These are phyloP conservation scores for Poeciliopsis turrubarensis DNA, from an alignment of 2,113 vertebrate species.

Conservation along the genomic window DNA sequence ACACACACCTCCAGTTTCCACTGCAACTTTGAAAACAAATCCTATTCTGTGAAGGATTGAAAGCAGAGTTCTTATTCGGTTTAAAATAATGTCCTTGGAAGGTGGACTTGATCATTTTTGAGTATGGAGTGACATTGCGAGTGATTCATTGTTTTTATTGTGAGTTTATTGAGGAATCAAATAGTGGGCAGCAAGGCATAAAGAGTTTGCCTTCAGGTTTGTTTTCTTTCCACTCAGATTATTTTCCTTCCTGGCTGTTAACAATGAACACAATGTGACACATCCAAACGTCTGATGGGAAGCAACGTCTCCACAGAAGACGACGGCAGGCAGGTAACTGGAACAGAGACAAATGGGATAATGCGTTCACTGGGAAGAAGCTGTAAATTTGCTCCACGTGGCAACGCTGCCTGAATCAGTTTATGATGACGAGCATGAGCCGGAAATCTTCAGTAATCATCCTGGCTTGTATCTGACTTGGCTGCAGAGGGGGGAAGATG, in stretches of 20 bases:
- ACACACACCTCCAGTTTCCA: slow-evolving; percentile 36
- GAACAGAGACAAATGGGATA: slow-evolving; percentile 3
- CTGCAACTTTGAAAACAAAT: slow-evolving; percentile 58
- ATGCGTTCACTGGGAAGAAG: not conserved
- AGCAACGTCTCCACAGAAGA: slow-evolving; percentile 31
- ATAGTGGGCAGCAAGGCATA: slow-evolving; percentile 35
- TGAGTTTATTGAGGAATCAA: slow-evolving; percentile 58
- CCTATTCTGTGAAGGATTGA: slow-evolving; percentile 46
- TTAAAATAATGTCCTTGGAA: slow-evolving; percentile 42
- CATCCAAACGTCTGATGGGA: slow-evolving; percentile 48
- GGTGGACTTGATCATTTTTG: slow-evolving; percentile 41
- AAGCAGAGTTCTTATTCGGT: slow-evolving; percentile 53
- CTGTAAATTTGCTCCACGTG: slow-evolving; percentile 29
- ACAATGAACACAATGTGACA: slow-evolving; percentile 58
- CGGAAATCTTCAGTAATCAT: slow-evolving; percentile 74
- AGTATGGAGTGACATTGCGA: slow-evolving; percentile 49
- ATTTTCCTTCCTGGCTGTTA: slow-evolving; percentile 42
- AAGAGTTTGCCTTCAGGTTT: slow-evolving; percentile 51
- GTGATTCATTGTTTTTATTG: slow-evolving; percentile 57
- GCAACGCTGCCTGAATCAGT: slow-evolving; percentile 32
- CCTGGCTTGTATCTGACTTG: slow-evolving; percentile 66
- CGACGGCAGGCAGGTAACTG: slow-evolving; percentile 14
- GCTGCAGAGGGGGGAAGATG: slow-evolving; percentile 41
- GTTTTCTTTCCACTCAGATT: slow-evolving; percentile 56
- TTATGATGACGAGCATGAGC: slow-evolving; percentile 67